Conservation (phyloP, 2,888 invertebrate species). For the Diaphora mendica region DNA sequence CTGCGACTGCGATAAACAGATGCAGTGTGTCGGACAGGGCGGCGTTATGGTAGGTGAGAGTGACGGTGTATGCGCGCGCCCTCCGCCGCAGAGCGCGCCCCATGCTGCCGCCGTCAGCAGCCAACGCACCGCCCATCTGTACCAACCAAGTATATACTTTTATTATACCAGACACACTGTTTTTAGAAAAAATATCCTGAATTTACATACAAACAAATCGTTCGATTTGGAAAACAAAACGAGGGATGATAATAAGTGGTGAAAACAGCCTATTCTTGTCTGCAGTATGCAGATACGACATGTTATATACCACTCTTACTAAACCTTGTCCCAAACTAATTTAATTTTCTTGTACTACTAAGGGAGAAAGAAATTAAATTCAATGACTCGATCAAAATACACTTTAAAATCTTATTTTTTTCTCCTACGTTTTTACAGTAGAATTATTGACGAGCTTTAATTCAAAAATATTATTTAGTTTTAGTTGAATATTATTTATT, state of each 20-base stretch:
- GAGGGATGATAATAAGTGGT: background rate
- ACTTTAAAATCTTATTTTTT: no score
- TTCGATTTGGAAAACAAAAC: background rate
- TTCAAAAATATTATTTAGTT: no score
- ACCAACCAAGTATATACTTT: conserved; percentile 17
- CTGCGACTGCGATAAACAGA: conserved; percentile 95
- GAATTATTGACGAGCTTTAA: no score
- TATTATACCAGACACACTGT: background rate
- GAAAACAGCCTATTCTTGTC: background rate
- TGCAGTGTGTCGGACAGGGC: conserved; percentile 93
- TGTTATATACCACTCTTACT: no score
- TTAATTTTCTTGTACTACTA: no score
- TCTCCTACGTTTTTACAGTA: no score
- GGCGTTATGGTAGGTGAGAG: conserved; percentile 83
- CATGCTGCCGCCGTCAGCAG: conserved; percentile 68
- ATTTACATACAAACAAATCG: background rate
- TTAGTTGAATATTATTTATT: no score
- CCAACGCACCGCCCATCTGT: conserved; percentile 79
- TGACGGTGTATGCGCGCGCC: conserved; percentile 66
- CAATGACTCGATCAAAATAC: no score
- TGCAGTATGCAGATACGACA: background rate
- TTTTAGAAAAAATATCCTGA: background rate
- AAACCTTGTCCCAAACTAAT: no score
- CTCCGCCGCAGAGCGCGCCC: conserved; percentile 62
- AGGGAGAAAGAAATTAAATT: no score